These are phyloP conservation scores for Rattus rattus DNA, from an alignment of 2,113 vertebrate genomes.

Conservation along the genomic window DNA sequence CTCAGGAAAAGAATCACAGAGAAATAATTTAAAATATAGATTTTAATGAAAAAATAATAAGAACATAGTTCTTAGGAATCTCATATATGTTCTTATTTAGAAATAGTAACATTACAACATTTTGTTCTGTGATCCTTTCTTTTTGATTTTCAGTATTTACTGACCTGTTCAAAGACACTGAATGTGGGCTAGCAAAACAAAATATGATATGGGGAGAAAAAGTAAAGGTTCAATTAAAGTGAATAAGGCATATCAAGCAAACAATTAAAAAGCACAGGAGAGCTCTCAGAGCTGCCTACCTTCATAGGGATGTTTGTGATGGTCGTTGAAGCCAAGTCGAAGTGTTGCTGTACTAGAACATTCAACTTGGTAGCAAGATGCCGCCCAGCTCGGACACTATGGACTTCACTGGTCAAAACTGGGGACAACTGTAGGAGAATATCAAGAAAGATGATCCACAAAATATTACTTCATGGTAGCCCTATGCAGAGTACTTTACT, in stretches of 20 bases:
- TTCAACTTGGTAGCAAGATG: constrained; percentile 97
- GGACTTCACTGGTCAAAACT: constrained; percentile 95
- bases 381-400: constrained; percentile 96
- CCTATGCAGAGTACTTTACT: background rate
- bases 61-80: constrained; percentile 64
- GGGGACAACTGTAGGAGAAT: constrained; percentile 88
- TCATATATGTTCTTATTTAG: constrained; percentile 71
- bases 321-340: constrained; percentile 98
- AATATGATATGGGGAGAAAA: constrained; percentile 96
- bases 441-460: background rate
- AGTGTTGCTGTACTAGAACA: constrained; percentile 98
- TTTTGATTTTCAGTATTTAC: constrained; percentile 90
- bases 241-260: constrained; percentile 81
- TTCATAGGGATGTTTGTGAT: constrained; percentile 99
- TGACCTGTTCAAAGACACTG: constrained; percentile 99
- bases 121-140: constrained; percentile 91
- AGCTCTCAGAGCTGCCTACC: constrained; percentile 85
- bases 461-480: constrained; percentile 28
- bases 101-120: constrained; percentile 82
- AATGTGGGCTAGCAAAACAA: constrained; percentile 99
- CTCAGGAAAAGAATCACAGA: constrained; percentile 89
- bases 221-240: constrained; percentile 87
- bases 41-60: constrained; percentile 74
- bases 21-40: constrained; percentile 78
- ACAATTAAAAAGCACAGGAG: constrained; percentile 79